Evolutionary conservation across 2,888 invertebrate species (phyloP), one percentile per base, ranked within the genome.

Genomic region (Brachypterus glaber): DNA sequence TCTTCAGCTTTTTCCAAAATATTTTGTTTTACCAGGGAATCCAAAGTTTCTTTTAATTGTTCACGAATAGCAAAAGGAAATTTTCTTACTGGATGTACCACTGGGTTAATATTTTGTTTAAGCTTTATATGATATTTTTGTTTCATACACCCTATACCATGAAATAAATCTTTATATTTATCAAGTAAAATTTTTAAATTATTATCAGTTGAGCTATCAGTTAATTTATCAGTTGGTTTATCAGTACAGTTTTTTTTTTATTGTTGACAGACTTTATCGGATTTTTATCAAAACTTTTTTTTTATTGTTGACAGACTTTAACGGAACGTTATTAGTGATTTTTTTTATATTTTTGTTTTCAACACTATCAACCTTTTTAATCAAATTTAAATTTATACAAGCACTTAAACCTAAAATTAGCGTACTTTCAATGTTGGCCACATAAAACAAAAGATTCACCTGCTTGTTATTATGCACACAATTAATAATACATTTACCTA

Each of bases 1-100:
- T 31, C 11, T 2, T 37, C 41, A 3, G 46, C 41, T 39, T 42
- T 40, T 32, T 37, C 15, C 15, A 49, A 43, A 3, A 49, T 46
- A 12, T 36, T 26, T 17, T 18, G 8, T 3, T 24, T 41, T 35
- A 44, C 43, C 25, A 47, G 9, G 11, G 41, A 26, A 8, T 38
- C 14, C 29, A 49, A 15, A 9, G 35, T 40, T 27, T 24, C 3
- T 46, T 49, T 43, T 9, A 49, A 37, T 37, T 40, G 18, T 5
- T 9, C 21, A 5, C 21, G 21, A 9, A 44, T 12, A 12, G 38
- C 34, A 29, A 44, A 33, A 2, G 46, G 40, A n/a, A 46, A 35
- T 44, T 44, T 44, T 17, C 44, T 40, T 9, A 33, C 32, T 4
- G 40, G 24, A 12, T 30, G 17, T n/a, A 46, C 30, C 12, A 30